Percentiles rank a stretch among this genome's conserved stretches.
These are phyloP conservation scores for Acanthochromis polyacanthus DNA, from an alignment of 2,113 vertebrate genomes.

Conservation along the genomic window DNA sequence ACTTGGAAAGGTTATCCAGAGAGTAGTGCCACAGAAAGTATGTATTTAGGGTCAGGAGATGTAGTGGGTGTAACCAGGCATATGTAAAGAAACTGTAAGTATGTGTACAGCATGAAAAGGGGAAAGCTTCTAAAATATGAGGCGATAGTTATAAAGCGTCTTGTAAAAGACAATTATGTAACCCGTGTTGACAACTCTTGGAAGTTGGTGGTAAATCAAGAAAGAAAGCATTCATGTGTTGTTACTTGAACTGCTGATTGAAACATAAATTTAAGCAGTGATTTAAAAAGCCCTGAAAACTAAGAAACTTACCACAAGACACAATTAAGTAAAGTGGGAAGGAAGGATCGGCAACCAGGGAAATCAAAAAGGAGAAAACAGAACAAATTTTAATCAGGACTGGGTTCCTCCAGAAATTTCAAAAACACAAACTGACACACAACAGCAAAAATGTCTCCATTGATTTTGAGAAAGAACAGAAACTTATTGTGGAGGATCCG, in stretches of 20 bases:
- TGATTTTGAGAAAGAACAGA: conserved; percentile 66
- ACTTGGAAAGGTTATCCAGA: neutral
- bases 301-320: conserved; percentile 99
- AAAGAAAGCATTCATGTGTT: conserved; percentile 1
- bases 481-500: conserved; percentile 65
- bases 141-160: neutral
- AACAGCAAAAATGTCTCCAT: conserved; percentile 78
- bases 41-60: neutral
- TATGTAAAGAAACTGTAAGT: neutral
- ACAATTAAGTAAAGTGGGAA: conserved; percentile 99
- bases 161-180: neutral
- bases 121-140: conserved; percentile 1
- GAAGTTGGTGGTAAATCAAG: neutral
- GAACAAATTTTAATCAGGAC: conserved; percentile 98
- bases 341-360: conserved; percentile 97
- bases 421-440: conserved; percentile 88
- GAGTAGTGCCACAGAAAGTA: neutral
- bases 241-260: conserved; percentile 66
- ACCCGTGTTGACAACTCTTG: no score
- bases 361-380: conserved; percentile 97
- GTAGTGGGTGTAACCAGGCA: neutral
- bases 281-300: conserved; percentile 86
- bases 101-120: neutral
- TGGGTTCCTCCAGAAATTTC: conserved; percentile 88
- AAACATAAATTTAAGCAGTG: conserved; percentile 60